These are phyloP conservation scores for Danio rerio DNA, from an alignment of 2,113 vertebrate genomes.

Conservation along the genomic window GRCz12tu NC_133187.1:21381501-21382000, in stretches of 20 bases:
- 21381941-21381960: not conserved
- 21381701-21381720: not conserved
- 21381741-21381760: constrained; percentile 48
- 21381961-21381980: not conserved
- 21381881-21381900: not conserved
- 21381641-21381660: constrained; percentile 38
- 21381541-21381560: constrained; percentile 32
- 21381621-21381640: constrained; percentile 33
- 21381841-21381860: constrained; percentile 21
- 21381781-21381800: constrained; percentile 25
- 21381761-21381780: constrained; percentile 32
- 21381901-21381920: constrained; percentile 23
- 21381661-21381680: constrained; percentile 24
- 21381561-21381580: constrained; percentile 37
- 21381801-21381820: constrained; percentile 45
- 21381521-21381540: not conserved
- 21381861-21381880: not conserved
- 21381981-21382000: too few species aligned
- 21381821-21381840: constrained; percentile 21
- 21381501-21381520: constrained; percentile 39
- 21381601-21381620: constrained; percentile 47
- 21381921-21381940: not conserved
- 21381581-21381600: constrained; percentile 48
- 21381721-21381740: constrained; percentile 43
- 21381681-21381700: constrained; percentile 29